Base-by-base conservation (phyloP, 2,888 invertebrate genomes). In the Melanophora roralis region DNA sequence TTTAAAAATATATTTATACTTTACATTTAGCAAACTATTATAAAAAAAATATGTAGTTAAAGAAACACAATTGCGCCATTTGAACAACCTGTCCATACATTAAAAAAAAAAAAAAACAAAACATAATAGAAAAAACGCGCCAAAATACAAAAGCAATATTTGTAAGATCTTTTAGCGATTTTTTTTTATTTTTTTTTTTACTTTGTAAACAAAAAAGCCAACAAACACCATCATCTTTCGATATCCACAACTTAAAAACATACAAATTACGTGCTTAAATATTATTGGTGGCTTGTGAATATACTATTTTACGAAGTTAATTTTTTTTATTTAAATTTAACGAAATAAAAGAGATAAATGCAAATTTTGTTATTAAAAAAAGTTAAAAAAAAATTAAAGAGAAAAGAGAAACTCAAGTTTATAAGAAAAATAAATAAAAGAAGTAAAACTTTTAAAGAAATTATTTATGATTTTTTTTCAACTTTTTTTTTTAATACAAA, bases 281-380 rank as follows among this genome's bases (percentile, higher is more conserved):
- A 76, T 64, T 64, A 76, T 69, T 69, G 69, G 62, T 49, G 69
- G 76, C 53, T 78, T 78, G 27, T 27, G 73, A 36, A 68, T 55
- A 73, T 45, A 77, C 36, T 62, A 73, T 68, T 69, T 71, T 59
- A 59, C 57, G 11, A 49, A 65, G 43, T 47, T 23, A 27, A 57
- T 27, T 27, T 27, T 3, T 27, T 27, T 5, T 27, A 6, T 27
- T 27, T 27, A 5, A 27, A 27, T 3, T 27, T 27, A 27, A 27
- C 27, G 38, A 45, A 72, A 57, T 43, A 14, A 71, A 77, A 60
- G 60, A 47, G 14, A 51, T 34, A 60, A 49, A 74, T 67, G 59
- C 74, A 74, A 74, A 74, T 74, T 65, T 74, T 38, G 3, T 51
- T 71, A 14, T 40, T 60, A 38, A 49, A 19, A 12, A 27, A 14